Conservation (phyloP, 2,888 invertebrate genomes). For the Esperia sulphurella region DNA sequence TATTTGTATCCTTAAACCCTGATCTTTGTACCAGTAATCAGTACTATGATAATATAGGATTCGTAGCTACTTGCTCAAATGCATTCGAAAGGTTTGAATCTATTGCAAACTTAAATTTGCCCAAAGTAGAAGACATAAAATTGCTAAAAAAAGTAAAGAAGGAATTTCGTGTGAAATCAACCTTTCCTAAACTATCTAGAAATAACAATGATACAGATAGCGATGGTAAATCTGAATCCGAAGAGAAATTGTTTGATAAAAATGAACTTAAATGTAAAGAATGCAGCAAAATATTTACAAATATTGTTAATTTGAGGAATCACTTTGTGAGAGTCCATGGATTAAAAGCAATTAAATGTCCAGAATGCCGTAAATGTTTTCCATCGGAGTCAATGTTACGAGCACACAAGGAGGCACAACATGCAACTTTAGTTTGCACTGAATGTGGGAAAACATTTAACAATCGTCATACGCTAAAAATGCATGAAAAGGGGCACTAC, state of each 20-base stretch:
- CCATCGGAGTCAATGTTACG: constrained; percentile 35
- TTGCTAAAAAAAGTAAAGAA: not conserved
- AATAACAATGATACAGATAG: constrained; percentile 14
- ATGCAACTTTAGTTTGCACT: constrained; percentile 40
- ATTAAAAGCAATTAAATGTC: constrained; percentile 43
- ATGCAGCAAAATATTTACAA: constrained; percentile 41
- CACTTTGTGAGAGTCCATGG: constrained; percentile 53
- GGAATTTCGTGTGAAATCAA: constrained; percentile 11
- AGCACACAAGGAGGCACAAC: constrained; percentile 40
- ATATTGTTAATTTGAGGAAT: constrained; percentile 36
- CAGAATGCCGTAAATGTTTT: constrained; percentile 40
- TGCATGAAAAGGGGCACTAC: constrained; percentile 49
- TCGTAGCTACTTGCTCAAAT: constrained; percentile 16
- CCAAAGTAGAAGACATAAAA: not conserved
- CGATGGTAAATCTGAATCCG: constrained; percentile 20
- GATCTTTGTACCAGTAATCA: constrained; percentile 36
- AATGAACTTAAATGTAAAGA: constrained; percentile 38
- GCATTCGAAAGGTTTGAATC: constrained; percentile 31
- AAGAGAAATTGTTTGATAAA: constrained; percentile 40
- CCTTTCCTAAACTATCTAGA: constrained; percentile 15
- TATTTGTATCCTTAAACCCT: constrained; percentile 42
- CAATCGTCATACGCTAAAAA: constrained; percentile 42
- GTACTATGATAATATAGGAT: constrained; percentile 35
- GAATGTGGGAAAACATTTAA: constrained; percentile 55
- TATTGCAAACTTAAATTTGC: constrained; percentile 13